Evolutionary conservation across 2,113 vertebrate species (phyloP).

Genomic region (Loxodonta africana): DNA sequence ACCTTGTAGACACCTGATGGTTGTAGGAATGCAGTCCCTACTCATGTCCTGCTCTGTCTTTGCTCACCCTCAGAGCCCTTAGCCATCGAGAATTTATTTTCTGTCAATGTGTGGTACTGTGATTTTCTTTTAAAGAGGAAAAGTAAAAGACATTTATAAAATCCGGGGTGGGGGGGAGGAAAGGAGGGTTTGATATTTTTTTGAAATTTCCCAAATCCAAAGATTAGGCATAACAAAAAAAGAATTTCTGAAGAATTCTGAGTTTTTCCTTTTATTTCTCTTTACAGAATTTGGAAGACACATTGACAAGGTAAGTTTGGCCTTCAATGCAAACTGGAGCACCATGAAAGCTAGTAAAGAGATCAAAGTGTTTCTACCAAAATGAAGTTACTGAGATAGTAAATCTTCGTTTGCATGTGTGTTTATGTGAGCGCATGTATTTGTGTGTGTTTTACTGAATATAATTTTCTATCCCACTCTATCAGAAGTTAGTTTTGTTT

Average conservation of each 20-base stretch:
- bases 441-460: neutral
- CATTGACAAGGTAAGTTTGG: neutral
- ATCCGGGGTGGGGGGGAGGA: too few relatives aligned
- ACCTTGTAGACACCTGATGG: neutral
- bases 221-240: too few relatives aligned
- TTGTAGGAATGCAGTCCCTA: neutral
- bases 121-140: too few relatives aligned
- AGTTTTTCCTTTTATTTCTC: too few relatives aligned
- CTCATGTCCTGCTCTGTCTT: neutral
- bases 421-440: neutral
- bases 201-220: too few relatives aligned
- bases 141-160: too few relatives aligned
- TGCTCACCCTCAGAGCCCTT: neutral
- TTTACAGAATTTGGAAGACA: neutral
- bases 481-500: neutral
- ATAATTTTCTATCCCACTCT: neutral
- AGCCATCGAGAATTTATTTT: too few relatives aligned
- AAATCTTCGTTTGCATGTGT: neutral
- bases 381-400: too few relatives aligned
- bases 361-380: neutral
- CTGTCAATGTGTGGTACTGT: too few relatives aligned
- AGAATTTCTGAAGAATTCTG: too few relatives aligned
- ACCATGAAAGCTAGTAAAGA: neutral
- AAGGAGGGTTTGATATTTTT: too few relatives aligned
- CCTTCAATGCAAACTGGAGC: neutral